These are phyloP conservation scores for Cirrhinus molitorella DNA, from an alignment of 2,797 vertebrate species.

Conservation along the genomic window DNA sequence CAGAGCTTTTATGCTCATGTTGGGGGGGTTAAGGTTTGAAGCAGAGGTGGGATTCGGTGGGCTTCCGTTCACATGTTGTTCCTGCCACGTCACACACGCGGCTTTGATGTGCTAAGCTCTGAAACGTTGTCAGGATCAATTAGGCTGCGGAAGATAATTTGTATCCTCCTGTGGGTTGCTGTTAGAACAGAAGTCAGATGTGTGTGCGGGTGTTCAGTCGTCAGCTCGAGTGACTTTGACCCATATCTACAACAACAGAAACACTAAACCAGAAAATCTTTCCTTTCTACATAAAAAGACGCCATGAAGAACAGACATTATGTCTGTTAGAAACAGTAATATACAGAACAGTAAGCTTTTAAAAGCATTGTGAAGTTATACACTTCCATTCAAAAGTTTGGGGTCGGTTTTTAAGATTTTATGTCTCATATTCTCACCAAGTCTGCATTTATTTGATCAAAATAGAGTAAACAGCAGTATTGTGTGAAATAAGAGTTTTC, in stretches of 20 bases:
- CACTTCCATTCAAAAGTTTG: background rate
- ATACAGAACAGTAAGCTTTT: background rate
- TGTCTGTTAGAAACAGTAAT: background rate
- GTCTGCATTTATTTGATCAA: background rate
- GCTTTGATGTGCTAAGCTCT: constrained; percentile 74
- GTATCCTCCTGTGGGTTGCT: constrained; percentile 68
- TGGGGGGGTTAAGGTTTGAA: constrained; percentile 67
- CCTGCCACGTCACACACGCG: constrained; percentile 71
- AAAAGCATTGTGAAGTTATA: background rate
- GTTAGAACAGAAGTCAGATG: constrained; percentile 60
- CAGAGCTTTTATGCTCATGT: constrained; percentile 80
- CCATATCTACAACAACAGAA: constrained; percentile 16
- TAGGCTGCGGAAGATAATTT: constrained; percentile 72
- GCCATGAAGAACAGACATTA: background rate
- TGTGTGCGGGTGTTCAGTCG: constrained; percentile 62
- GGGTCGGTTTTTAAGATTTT: background rate
- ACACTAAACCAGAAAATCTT: constrained; percentile 11
- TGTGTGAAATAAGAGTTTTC: background rate
- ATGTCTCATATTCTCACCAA: background rate
- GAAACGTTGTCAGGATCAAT: constrained; percentile 74
- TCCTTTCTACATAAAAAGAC: background rate
- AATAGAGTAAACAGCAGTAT: background rate
- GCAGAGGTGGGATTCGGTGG: constrained; percentile 67
- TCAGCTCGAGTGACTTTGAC: constrained; percentile 40
- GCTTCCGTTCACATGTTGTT: constrained; percentile 72